A percentile compares a stretch with the other conserved stretches of the same genome.
These are phyloP conservation scores for Chaenocephalus aceratus DNA, from an alignment of 2,113 vertebrate species.

Conservation along the genomic window DNA sequence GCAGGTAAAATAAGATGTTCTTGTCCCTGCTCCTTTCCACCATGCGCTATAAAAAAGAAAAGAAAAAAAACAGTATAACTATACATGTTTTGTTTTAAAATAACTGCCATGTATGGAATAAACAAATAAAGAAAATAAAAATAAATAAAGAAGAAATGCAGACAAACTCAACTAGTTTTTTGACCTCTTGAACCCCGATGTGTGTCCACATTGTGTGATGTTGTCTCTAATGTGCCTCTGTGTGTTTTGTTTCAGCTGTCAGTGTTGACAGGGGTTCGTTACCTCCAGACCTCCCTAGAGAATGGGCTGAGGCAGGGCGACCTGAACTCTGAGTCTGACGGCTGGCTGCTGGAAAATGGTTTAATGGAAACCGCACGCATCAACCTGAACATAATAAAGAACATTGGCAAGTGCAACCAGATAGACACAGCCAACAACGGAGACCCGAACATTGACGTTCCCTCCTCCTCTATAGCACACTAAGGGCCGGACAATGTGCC, in stretches of 20 bases:
- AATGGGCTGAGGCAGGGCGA: conserved; percentile 87
- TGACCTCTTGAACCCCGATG: neutral
- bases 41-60: no score
- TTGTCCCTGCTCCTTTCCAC: no score
- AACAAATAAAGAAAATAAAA: no score
- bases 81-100: no score
- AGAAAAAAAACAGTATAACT: no score
- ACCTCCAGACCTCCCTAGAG: conserved; percentile 91
- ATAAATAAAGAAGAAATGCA: no score
- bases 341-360: conserved; percentile 90
- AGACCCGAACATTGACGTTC: conserved; percentile 86
- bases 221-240: neutral
- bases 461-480: conserved; percentile 81
- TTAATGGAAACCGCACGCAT: conserved; percentile 89
- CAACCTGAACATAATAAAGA: conserved; percentile 90
- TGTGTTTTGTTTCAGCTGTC: conserved; percentile 81
- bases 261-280: conserved; percentile 89
- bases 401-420: conserved; percentile 87
- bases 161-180: neutral
- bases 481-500: conserved; percentile 85
- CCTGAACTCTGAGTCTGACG: conserved; percentile 87
- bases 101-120: no score
- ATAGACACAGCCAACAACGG: conserved; percentile 82
- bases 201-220: neutral
- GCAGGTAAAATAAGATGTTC: no score